These are phyloP conservation scores for Salticus scenicus DNA, from an alignment of 2,888 invertebrate species.

Conservation along the genomic window DNA sequence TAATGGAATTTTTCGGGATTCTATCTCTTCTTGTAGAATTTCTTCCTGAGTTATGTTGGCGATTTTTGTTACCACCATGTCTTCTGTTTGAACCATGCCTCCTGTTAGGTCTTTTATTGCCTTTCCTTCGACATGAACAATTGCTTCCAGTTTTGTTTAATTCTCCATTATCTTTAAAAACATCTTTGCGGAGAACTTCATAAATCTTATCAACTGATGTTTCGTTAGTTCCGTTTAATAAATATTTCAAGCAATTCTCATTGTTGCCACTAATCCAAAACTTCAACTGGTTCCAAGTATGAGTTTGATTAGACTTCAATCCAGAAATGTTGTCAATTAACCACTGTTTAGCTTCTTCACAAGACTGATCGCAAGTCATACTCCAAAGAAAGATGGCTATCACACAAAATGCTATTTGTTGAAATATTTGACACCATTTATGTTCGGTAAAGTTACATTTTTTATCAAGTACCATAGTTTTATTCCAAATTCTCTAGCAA, in stretches of 20 bases:
- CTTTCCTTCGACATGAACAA: not conserved
- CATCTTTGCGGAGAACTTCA: constrained; percentile 35
- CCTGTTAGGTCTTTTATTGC: constrained; percentile 11
- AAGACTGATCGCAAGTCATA: not conserved
- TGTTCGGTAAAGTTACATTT: not conserved
- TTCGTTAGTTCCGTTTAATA: constrained; percentile 39
- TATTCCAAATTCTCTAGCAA: no score
- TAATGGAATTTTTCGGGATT: not conserved
- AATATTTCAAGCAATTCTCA: constrained; percentile 29
- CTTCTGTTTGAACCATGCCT: not conserved
- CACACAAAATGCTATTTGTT: not conserved
- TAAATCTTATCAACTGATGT: constrained; percentile 17
- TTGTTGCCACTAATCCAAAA: constrained; percentile 55
- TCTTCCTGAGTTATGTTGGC: not conserved
- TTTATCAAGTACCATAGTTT: no score
- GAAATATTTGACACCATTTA: not conserved
- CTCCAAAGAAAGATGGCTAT: not conserved
- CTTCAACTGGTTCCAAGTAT: constrained; percentile 43
- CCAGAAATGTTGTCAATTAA: constrained; percentile 5
- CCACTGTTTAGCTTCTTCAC: constrained; percentile 53
- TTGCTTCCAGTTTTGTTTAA: not conserved
- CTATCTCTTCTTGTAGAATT: no score
- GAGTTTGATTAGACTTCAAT: constrained; percentile 18
- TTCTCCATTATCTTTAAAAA: constrained; percentile 13
- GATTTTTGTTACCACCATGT: not conserved